Conservation (phyloP, 2,797 vertebrate species). For the Pogoniulus pusillus region DNA sequence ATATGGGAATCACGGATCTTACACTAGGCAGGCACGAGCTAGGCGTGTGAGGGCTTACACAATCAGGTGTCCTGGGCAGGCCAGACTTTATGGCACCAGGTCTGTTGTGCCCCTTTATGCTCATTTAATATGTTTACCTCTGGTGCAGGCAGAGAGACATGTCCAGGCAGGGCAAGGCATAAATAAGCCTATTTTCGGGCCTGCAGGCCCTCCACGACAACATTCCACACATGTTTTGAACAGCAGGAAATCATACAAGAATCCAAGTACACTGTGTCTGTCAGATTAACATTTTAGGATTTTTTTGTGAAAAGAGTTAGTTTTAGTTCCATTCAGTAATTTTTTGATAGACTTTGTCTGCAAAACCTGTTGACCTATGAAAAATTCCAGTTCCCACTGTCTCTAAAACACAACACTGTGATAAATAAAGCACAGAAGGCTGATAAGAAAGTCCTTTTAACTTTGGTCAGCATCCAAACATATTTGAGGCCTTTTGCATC, state of each 20-base stretch:
- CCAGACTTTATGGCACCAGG: no score
- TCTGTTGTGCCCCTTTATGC: no score
- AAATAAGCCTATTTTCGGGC: no score
- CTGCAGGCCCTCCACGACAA: no score
- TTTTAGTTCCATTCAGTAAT: not conserved
- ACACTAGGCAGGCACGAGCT: no score
- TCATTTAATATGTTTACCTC: no score
- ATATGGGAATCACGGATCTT: no score
- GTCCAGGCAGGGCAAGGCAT: no score
- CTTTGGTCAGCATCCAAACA: not conserved
- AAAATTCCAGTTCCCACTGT: accelerated
- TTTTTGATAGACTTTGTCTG: not conserved
- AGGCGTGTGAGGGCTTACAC: no score
- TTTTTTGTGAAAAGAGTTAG: not conserved
- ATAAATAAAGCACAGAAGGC: not conserved
- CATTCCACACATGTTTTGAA: not conserved
- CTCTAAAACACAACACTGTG: not conserved
- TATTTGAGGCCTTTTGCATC: not conserved
- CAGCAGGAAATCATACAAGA: not conserved
- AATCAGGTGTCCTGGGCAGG: no score
- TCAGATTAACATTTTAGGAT: not conserved
- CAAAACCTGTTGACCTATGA: not conserved
- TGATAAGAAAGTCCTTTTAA: not conserved
- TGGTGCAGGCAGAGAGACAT: no score
- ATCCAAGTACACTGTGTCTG: accelerated